Evolutionary conservation across 2,888 invertebrate species (phyloP), one percentile per base, ranked within the genome.

Genomic region (Harpagoxenus sublaevis): DNA sequence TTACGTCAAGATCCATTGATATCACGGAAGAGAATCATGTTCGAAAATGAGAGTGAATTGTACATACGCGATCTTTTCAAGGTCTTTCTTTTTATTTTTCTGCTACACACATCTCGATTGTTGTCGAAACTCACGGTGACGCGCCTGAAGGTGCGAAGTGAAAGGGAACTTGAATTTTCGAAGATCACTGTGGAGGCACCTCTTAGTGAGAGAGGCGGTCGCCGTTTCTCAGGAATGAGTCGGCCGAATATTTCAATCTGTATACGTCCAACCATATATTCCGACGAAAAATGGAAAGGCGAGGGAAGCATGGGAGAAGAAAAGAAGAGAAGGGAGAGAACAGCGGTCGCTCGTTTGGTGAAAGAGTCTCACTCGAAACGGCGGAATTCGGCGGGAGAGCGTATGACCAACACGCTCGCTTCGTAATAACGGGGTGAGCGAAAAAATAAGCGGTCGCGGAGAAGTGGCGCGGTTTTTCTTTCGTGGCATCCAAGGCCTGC

Each of bases 101-200:
- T 48, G 9, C 2, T 55, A 15, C 6, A 45, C 48, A 15, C 6
- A 45, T 23, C 62, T 42, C 18, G 60, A 68, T 70, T 55, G 45
- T 70, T 70, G 45, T 71, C 79, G 71, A 81, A 73, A 73, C 39
- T 60, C 60, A 45, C 39, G 71, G 65, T 42, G 75, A 81, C 66
- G 84, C 60, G 53, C n/a, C 31, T 23, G 71, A 55, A 68, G 68
- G 86, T 84, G 73, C 86, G 82, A 91, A 92, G 93, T 93, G 93
- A 93, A 93, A 93, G 93, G 93, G 91, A 93, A 91, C 89, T 89
- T 88, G 91, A 91, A 91, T 93, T 93, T 93, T 92, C 89, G 91
- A 92, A 87, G 85, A 91, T 91, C 89, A 82, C 55, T 60, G 48
- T 10, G 15, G 65, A 71, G 83, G 65, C 71, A 77, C 31, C 18